These are phyloP conservation scores for Psilanteris sp. DNA, from an alignment of 1,140 invertebrate species.

Conservation along the genomic window DNA sequence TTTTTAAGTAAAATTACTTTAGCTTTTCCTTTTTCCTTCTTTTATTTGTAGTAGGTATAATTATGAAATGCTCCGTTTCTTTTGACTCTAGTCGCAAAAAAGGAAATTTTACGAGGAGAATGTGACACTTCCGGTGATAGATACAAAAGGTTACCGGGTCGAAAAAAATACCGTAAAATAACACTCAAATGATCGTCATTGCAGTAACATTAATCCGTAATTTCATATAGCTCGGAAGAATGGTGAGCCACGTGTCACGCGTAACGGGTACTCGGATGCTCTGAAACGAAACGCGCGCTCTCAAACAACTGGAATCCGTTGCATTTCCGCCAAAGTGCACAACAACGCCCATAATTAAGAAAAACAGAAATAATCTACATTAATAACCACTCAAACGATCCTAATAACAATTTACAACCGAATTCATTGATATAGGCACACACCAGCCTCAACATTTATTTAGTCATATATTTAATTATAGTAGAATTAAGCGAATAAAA, in stretches of 20 bases:
- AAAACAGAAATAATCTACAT: too few species aligned
- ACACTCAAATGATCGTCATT: conserved; percentile 39
- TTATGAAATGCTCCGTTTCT: conserved; percentile 37
- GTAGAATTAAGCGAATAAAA: too few species aligned
- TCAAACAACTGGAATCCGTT: conserved; percentile 26
- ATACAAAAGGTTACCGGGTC: conserved; percentile 37
- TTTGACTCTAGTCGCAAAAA: conserved; percentile 23
- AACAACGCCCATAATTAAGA: too few species aligned
- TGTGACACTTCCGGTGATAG: conserved; percentile 40
- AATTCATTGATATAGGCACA: too few species aligned
- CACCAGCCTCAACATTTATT: too few species aligned
- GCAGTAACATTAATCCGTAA: conserved; percentile 45
- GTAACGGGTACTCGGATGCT: conserved; percentile 32
- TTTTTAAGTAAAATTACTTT: too few species aligned
- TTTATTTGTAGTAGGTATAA: conserved; percentile 23
- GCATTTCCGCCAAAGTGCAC: too few species aligned
- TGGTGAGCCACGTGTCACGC: conserved; percentile 41
- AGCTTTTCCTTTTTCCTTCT: conserved; percentile 3
- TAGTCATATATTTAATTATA: too few species aligned
- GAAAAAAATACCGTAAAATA: conserved; percentile 17
- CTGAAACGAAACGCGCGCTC: conserved; percentile 19
- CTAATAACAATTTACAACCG: too few species aligned
- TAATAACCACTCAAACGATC: too few species aligned
- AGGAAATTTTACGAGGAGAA: conserved; percentile 15
- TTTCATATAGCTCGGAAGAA: conserved; percentile 52